Base-by-base conservation (phyloP, 2,888 invertebrate species). In the Megaustenia siamemsis region DNA sequence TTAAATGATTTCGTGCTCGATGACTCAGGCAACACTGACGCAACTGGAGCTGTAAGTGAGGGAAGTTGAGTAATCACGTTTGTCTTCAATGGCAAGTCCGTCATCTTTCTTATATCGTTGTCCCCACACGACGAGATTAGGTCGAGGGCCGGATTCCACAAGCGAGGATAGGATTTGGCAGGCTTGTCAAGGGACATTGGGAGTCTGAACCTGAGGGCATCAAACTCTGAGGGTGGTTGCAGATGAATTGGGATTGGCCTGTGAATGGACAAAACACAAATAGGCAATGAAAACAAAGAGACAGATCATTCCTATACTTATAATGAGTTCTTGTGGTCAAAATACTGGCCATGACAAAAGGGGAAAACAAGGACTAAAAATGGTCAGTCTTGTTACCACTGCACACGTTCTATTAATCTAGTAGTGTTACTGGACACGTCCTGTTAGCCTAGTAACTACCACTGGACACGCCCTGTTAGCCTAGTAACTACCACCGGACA, bases 111-210 rank as follows among this genome's bases (percentile, higher is more conserved):
- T 21, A 43, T 3, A n/a, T 10, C n/a, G 45, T 15, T 38, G 32
- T 32, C n/a, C 10, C n/a, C 43, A 56, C 77, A 40, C 8, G 83
- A 21, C n/a, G 73, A 24, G 73, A 43, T n/a, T 12, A 84, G 63
- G 71, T 84, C 84, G 38, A 84, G 73, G 49, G 84, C 84, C 2
- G 84, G 84, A 38, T 84, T 84, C 84, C 84, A 84, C 43, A 84
- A 43, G 0, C 43, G 38, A 2, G 56, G 77, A 45, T 12, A 15
- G 2, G 77, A 53, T 40, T 69, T 77, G 1, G 18, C 35, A 8
- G 69, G 56, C n/a, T 49, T 77, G 18, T 77, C 77, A n/a, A 56
- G 24, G 5, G 63, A 35, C 10, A 68, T 15, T 1, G 76, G 68
- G 3, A 66, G 38, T 24, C 28, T 49, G 49, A 68, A 84, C 45